These are phyloP conservation scores for Xerus rutilus DNA, from an alignment of 2,797 vertebrate species.

Conservation along the genomic window DNA sequence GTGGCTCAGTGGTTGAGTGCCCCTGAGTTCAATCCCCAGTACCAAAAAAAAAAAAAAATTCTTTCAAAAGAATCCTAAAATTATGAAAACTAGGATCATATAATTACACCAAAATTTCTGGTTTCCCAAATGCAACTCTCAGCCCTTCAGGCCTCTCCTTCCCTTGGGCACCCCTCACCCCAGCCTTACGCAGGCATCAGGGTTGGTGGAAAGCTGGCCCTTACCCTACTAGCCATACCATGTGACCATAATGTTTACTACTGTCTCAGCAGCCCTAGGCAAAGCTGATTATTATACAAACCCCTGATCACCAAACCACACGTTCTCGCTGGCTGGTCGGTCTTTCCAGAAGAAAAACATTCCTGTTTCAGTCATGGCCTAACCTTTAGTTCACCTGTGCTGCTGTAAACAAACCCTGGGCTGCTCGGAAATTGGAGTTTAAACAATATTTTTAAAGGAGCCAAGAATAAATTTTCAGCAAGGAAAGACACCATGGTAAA, in stretches of 20 bases:
- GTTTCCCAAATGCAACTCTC: neutral
- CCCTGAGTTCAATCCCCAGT: no score
- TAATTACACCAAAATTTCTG: neutral
- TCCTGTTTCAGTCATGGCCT: neutral
- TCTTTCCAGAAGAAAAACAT: constrained; percentile 27
- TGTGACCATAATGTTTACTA: constrained; percentile 60
- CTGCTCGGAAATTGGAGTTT: neutral
- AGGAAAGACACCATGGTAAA: neutral
- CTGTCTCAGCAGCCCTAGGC: neutral
- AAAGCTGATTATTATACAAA: constrained; percentile 66
- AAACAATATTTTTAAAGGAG: constrained; percentile 5
- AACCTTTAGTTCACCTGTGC: constrained; percentile 51
- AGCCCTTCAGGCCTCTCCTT: neutral
- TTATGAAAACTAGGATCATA: neutral
- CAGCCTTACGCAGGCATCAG: neutral
- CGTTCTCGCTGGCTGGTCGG: neutral
- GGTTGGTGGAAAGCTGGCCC: neutral
- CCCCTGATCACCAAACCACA: constrained; percentile 65
- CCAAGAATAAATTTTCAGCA: neutral
- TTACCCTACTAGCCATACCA: neutral
- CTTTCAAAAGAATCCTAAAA: constrained; percentile 17
- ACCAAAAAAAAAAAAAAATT: no score
- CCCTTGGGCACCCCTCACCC: neutral
- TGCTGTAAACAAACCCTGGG: constrained; percentile 15
- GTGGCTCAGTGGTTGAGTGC: no score